Evolutionary conservation across 2,888 invertebrate species (phyloP), one percentile per base, ranked within the genome.

Genomic region (Mayetiola destructor): DNA sequence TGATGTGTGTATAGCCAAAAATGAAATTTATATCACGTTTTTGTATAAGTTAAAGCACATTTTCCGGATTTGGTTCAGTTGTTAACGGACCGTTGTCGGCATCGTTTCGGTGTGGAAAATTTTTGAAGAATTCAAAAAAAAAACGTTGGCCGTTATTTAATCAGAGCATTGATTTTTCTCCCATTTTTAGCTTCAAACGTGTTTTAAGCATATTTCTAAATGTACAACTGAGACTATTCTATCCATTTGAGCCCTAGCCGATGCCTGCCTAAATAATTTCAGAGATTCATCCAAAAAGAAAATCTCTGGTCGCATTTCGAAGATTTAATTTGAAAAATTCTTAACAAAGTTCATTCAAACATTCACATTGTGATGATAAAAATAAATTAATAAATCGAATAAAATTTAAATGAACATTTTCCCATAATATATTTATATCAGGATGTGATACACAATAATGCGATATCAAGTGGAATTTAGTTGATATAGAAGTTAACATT

Each of bases 41-140:
- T n/a, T n/a, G n/a, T n/a, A 48, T 48, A 48, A 48, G 48, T 48
- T 48, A 16, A 48, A 48, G 27, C 48, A 48, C 48, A 48, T 48
- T 48, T 48, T 48, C 48, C 48, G 2, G 48, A 48, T 48, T 48
- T 48, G 9, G 27, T 48, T 48, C 48, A 48, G 48, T 48, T 48
- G 48, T 48, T 48, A 27, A 27, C 48, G 48, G 27, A 48, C 48
- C n/a, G 27, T 27, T 48, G 27, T 48, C 27, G 48, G 48, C n/a
- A 48, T 48, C 48, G 12, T 27, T n/a, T 27, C 37, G 16, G n/a
- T n/a, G n/a, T 48, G 16, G 6, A 3, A 6, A 48, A 27, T 27
- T 48, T 27, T 2, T 27, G n/a, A n/a, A n/a, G n/a, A n/a, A n/a
- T n/a, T n/a, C n/a, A n/a, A n/a, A n/a, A n/a, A n/a, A n/a, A n/a